phyloP scores from a whole-genome alignment of 2,113 vertebrate genomes.

The Siphamia tubifer region DNA sequence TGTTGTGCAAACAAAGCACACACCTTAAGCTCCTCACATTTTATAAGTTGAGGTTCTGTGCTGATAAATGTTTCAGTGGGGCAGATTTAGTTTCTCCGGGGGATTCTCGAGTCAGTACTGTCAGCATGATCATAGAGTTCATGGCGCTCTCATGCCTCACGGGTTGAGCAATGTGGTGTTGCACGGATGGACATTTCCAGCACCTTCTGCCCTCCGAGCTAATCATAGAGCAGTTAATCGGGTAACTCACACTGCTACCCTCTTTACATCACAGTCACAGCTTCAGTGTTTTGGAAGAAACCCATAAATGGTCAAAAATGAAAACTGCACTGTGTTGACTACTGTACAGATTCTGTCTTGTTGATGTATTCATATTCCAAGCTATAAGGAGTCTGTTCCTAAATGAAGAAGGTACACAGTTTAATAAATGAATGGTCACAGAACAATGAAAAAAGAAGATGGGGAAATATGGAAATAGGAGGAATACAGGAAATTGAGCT shows the following conservation, averaged over 20 bases:
- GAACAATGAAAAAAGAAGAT: slow-evolving; percentile 30
- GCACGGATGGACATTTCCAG: slow-evolving; percentile 6
- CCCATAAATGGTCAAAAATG: neutral
- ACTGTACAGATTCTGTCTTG: slow-evolving; percentile 15
- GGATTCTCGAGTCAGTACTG: slow-evolving; percentile 10
- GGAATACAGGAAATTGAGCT: slow-evolving; percentile 46
- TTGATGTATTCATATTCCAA: slow-evolving; percentile 4
- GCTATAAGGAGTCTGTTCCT: slow-evolving; percentile 3
- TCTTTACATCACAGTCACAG: neutral
- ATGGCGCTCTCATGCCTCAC: slow-evolving; percentile 24
- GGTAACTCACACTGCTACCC: slow-evolving; percentile 20
- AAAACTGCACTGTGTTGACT: slow-evolving; percentile 17
- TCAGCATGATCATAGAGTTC: slow-evolving; percentile 43
- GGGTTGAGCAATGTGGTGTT: neutral
- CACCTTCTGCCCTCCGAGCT: slow-evolving; percentile 10
- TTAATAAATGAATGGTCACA: slow-evolving; percentile 19
- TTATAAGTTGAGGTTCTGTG: neutral
- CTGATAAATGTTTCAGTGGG: neutral
- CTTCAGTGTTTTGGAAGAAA: neutral
- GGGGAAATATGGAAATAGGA: slow-evolving; percentile 33
- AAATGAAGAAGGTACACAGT: slow-evolving; percentile 28
- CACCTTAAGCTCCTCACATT: neutral
- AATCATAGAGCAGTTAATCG: slow-evolving; percentile 34
- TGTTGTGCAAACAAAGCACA: slow-evolving; percentile 1
- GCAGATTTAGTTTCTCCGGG: neutral